These are phyloP conservation scores for Melanaphis sacchari DNA, from an alignment of 1,140 invertebrate species.

Conservation along the genomic window DNA sequence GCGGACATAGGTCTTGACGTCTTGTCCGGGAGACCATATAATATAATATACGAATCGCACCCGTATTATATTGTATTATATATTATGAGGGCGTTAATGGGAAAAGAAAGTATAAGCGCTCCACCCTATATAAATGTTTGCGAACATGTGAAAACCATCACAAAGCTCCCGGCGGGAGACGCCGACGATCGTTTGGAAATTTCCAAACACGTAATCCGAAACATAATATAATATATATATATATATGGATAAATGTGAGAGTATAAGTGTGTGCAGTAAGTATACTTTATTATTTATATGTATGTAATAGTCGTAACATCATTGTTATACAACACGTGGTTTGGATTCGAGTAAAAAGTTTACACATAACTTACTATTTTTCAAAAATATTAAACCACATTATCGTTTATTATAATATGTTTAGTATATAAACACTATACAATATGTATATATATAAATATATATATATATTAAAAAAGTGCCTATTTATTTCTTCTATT, in stretches of 20 bases:
- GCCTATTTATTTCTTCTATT: too few species aligned
- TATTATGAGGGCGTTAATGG: constrained; percentile 37
- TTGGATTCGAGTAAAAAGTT: not conserved
- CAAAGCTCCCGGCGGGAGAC: constrained; percentile 20
- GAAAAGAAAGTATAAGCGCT: constrained; percentile 28
- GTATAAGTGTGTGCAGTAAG: not conserved
- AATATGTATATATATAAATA: too few species aligned
- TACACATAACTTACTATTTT: not conserved
- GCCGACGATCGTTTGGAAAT: constrained; percentile 25
- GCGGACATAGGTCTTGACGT: constrained; percentile 18
- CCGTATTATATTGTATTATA: constrained; percentile 6
- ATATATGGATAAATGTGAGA: not conserved
- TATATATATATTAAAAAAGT: too few species aligned
- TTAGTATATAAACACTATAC: too few species aligned
- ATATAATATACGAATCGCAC: not conserved
- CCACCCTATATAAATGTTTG: constrained; percentile 19
- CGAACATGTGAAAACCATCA: constrained; percentile 40
- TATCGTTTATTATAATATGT: not conserved
- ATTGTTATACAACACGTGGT: not conserved
- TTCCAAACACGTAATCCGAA: constrained; percentile 13
- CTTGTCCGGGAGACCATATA: not conserved
- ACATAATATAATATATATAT: constrained; percentile 10
- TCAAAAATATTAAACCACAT: not conserved
- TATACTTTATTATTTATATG: not conserved
- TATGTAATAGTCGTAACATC: not conserved